Evolutionary conservation across 1,140 invertebrate species (phyloP), one percentile per base, ranked within the genome.

Genomic region (Psix sp.): DNA sequence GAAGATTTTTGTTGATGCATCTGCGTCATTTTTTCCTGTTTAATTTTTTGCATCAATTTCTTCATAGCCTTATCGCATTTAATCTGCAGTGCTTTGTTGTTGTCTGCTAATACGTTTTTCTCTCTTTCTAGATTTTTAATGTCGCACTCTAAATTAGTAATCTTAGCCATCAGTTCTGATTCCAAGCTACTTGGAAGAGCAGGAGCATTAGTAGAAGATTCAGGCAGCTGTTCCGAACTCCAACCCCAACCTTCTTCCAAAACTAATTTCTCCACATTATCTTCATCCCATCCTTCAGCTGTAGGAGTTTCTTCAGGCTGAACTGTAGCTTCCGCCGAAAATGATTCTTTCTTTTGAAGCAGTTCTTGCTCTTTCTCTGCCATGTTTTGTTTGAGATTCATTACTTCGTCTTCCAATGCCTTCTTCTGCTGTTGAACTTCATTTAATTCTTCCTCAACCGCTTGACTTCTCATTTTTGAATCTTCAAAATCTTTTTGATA

Each of bases 21-120:
- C 18, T 84, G 85, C 76, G 89, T 89, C 2, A 85, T 48, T 82
- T 94, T 93, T 52, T 93, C 89, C 77, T 94, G 93, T 77, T 94
- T 94, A 0, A 94, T 82, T 81, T 94, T 94, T 73, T 94, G 92
- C 80, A 94, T 94, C 1, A 94, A 80, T 81, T 94, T 94, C 75
- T 91, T 94, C 60, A 94, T 84, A 10, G 93, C 88, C 85, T 93
- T 94, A 5, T 88, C 86, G 16, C 90, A 90, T 74, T 93, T 93
- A 0, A 89, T 75, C 77, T 94, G 92, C 18, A 88, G 82, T 3
- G 88, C 82, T 57, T 89, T 88, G 5, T 91, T 85, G 38, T 93
- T 91, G 15, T 90, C 85, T n/a, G 86, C 78, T 3, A 90, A 66
- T 11, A 79, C 81, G 1, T 83, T 73, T 18, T 88, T 86, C 40